These are phyloP conservation scores for Crocodylus rhombifer DNA, from an alignment of 2,797 vertebrate species.

Conservation along the genomic window DNA sequence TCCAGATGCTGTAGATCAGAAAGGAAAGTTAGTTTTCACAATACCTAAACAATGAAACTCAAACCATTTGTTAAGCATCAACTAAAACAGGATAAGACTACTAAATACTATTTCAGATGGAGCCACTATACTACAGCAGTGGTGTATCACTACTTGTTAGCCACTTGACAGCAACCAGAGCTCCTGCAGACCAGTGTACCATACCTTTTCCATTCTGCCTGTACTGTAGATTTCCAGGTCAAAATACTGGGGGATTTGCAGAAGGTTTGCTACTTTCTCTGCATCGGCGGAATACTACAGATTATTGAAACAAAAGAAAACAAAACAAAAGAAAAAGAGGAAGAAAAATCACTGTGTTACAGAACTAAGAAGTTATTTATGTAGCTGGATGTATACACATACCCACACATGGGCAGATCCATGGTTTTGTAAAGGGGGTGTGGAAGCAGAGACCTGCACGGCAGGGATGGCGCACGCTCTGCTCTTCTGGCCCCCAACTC, in stretches of 20 bases:
- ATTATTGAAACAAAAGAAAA: conserved; percentile 8
- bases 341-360: background rate
- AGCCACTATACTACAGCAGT: background rate
- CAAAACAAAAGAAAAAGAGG: background rate
- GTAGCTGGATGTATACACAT: background rate
- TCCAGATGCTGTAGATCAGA: conserved; percentile 89
- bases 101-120: fast-evolving
- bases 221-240: conserved; percentile 99
- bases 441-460: too few species aligned
- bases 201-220: conserved; percentile 92
- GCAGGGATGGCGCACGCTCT: too few species aligned
- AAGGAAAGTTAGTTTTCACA: conserved; percentile 51
- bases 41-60: background rate
- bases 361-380: background rate
- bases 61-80: background rate
- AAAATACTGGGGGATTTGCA: conserved; percentile 98
- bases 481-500: too few species aligned
- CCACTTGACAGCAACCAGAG: background rate
- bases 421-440: too few species aligned
- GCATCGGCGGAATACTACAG: conserved; percentile 94
- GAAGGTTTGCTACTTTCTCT: conserved; percentile 97
- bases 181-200: background rate
- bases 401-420: too few species aligned
- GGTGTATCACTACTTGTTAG: background rate
- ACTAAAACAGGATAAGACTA: background rate